Conservation (phyloP, 2,888 invertebrate genomes). For the Nephrotoma appendiculata region DNA sequence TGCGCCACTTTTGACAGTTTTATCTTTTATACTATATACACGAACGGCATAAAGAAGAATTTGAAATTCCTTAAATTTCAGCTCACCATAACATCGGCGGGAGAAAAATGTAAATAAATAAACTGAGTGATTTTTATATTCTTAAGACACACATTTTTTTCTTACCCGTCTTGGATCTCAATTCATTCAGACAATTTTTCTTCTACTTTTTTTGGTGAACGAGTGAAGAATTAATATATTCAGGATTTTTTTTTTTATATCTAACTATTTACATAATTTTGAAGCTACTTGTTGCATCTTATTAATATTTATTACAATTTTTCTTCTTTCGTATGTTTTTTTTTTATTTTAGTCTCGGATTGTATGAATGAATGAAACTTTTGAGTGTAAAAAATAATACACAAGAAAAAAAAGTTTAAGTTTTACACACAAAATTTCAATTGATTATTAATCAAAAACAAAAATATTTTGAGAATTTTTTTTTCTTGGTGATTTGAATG, state of each 20-base stretch:
- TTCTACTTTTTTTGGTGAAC: background rate
- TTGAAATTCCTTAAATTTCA: background rate
- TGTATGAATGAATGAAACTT: background rate
- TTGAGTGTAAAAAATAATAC: background rate
- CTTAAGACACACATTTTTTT: background rate
- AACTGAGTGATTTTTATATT: background rate
- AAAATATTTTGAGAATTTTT: background rate
- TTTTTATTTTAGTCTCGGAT: background rate
- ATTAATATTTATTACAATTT: conserved; percentile 12
- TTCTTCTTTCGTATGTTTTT: conserved; percentile 1
- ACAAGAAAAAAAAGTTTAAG: background rate
- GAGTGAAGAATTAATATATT: conserved; percentile 11
- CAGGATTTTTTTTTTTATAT: conserved; percentile 15
- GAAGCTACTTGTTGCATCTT: conserved; percentile 15
- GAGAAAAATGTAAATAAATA: background rate
- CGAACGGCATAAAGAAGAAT: background rate
- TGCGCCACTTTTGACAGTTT: background rate
- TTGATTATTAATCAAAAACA: background rate
- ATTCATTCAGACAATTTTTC: background rate
- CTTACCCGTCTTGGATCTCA: background rate
- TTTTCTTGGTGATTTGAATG: background rate
- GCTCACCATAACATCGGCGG: background rate
- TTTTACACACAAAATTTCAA: background rate
- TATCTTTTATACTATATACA: background rate
- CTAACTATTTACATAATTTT: conserved; percentile 16